Evolutionary conservation across 37 sponge, comb jelly and placozoan genomes (phyloP).

Genomic region (Axinella damicornis): DNA sequence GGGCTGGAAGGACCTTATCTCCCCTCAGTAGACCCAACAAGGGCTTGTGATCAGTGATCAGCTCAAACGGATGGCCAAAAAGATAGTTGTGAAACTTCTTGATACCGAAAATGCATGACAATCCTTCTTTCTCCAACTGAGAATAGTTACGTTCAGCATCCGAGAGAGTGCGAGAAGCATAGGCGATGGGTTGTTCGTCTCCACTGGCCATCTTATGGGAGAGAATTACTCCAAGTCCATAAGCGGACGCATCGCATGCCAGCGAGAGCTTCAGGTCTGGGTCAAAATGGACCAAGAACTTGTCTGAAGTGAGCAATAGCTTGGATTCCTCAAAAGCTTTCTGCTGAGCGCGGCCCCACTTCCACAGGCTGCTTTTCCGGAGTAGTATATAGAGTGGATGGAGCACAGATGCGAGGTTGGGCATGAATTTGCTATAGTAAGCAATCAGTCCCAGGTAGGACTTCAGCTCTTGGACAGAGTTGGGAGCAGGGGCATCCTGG

Average conservation of each 20-base stretch:
- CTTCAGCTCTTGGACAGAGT: no score
- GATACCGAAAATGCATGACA: constrained; percentile 21
- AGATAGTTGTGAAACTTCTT: not conserved
- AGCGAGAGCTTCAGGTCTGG: constrained; percentile 12
- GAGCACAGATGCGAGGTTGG: no score
- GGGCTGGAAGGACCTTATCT: no score
- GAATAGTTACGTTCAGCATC: constrained; percentile 30
- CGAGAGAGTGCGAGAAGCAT: constrained; percentile 35
- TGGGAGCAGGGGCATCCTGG: no score
- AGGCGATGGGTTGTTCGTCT: constrained; percentile 37
- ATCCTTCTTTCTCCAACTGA: constrained; percentile 40
- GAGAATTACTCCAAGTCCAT: constrained; percentile 35
- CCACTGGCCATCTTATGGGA: constrained; percentile 28
- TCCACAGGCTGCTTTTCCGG: no score
- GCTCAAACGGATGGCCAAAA: no score
- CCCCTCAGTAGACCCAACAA: constrained; percentile 4
- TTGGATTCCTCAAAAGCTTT: constrained; percentile 43
- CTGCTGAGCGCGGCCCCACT: constrained; percentile 34
- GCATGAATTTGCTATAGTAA: no score
- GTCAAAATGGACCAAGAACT: constrained; percentile 45
- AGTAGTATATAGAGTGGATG: no score
- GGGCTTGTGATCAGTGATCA: constrained; percentile 41
- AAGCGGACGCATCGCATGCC: constrained; percentile 36
- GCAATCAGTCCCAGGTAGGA: no score
- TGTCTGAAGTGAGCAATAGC: constrained; percentile 45